Evolutionary conservation across 2,113 vertebrate species (phyloP), one percentile per base, ranked within the genome.

Genomic region (Myotis yumanensis): DNA sequence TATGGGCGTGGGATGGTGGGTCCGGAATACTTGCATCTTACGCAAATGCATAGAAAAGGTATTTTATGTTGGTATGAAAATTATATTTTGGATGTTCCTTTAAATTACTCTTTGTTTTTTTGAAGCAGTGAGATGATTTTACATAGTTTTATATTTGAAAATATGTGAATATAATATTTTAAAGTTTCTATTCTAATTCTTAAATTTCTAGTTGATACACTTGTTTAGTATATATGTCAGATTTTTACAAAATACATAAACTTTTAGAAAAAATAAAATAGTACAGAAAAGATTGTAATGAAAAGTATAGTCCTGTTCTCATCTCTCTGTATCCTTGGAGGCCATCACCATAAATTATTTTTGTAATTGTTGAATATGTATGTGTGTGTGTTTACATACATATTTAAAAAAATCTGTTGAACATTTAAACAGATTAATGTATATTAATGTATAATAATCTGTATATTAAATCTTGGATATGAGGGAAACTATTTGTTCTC

Each of bases 1-100:
- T 37, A 99, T 99, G 99, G 99, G 99, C 30, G 88, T 99, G 46
- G 99, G 99, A 59, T 99, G 99, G 99, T 99, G 99, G 99, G 98
- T 99, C 85, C 98, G 99, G 86, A 99, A 99, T 98, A 99, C 98
- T 59, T 98, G 98, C 95, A 99, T 98, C 77, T 98, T 99, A 23
- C 99, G 99, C 82, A 99, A 97, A 95, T 99, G 99, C 96, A 99
- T 99, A 81, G 99, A 99, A 96, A 99, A 99, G 99, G 99, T 32
- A 0, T 7, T 92, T 94, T 82, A 81, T 20, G 40, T 30, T 93
- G 82, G 4, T 82, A 3, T 95, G 91, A 96, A 80, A 77, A 94
- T 52, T 92, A 0, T 94, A 69, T 16, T 30, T 18, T 77, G 32
- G 48, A 92, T 86, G 2, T 32, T 11, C 94, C 22, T 94, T 12